Evolutionary conservation across 2,797 vertebrate genomes (phyloP), one percentile per base, ranked within the genome.

Genomic region (Melanotaenia pygmaea): DNA sequence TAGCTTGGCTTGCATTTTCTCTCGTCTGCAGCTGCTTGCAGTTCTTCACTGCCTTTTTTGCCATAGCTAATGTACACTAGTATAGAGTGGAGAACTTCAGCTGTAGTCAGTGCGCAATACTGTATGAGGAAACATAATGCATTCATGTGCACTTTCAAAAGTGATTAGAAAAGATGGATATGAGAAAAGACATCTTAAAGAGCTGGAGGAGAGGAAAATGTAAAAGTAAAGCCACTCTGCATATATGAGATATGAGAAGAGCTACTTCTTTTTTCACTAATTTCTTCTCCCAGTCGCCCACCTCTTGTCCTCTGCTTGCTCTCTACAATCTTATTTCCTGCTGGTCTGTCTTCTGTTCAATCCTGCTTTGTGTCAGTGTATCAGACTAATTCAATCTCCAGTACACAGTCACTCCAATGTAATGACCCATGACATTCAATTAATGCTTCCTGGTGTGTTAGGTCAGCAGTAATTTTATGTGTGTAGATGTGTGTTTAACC

Each of bases 401-500:
- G 83, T 67, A 79, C 73, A 77, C 84, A 92, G 82, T 64, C 76
- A 78, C 83, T 86, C 74, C 75, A 62, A 82, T 72, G 80, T 91
- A 92, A 91, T 89, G 92, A 94, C 88, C 91, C 85, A 79, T 90
- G 90, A 87, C 86, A 90, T 94, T 93, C 89, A 90, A 90, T 91
- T 91, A 92, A 86, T 82, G 78, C 79, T 63, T 75, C 72, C 79
- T 66, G 63, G 59, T 82, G 71, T 76, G 47, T 75, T 80, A 75
- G 84, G 81, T 87, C 80, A 81, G 79, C 74, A 78, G 71, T 72
- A 65, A 76, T 89, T 80, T 80, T 35, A 51, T 71, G 56, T 59
- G 64, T 68, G 54, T 83, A 59, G 72, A 67, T 76, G 67, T 59
- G 67, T 59, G 5, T 79, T 77, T 67, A 65, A 61, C 40, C 67